Evolutionary conservation across 2,113 vertebrate species (phyloP), one percentile per base, ranked within the genome.

Genomic region (Pachypanchax playfairii): DNA sequence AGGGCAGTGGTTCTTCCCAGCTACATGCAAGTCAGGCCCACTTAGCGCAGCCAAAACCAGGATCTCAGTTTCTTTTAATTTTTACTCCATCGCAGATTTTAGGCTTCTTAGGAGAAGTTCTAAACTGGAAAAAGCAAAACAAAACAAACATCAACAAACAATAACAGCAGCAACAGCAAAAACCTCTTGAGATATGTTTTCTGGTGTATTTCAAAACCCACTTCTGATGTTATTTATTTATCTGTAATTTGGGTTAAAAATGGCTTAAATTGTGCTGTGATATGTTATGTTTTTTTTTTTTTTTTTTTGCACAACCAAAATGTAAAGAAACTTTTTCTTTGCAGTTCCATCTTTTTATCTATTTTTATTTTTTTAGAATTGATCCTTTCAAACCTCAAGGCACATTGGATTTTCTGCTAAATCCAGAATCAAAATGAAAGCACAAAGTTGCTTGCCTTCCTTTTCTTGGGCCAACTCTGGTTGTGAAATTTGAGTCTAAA

Each of bases 161-260:
- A n/a, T n/a, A n/a, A n/a, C n/a, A n/a, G n/a, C n/a, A n/a, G n/a
- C n/a, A n/a, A n/a, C n/a, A n/a, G n/a, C n/a, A n/a, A 78, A 75
- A 83, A 77, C 82, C 81, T 74, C 80, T 85, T 73, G 86, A 69
- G 65, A 75, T 73, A 86, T 89, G 89, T 91, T 90, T 91, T 73
- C 87, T 87, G 77, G 77, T 85, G 81, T 78, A 71, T 87, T 88
- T 85, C 35, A 85, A 66, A 86, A 87, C 75, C 51, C 80, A 55
- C 83, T 73, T 79, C 82, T 61, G 65, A 82, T 90, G 90, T 90
- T 91, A 91, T 91, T 92, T 87, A 92, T 85, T 86, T 87, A 86
- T 83, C 79, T 91, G 91, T 86, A 90, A 89, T 90, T 78, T 75
- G 71, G 82, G 73, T 85, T 75, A 49, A 79, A 81, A 77, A 86